Conservation (phyloP, 2,888 invertebrate genomes). For the Taenaris catops region DNA sequence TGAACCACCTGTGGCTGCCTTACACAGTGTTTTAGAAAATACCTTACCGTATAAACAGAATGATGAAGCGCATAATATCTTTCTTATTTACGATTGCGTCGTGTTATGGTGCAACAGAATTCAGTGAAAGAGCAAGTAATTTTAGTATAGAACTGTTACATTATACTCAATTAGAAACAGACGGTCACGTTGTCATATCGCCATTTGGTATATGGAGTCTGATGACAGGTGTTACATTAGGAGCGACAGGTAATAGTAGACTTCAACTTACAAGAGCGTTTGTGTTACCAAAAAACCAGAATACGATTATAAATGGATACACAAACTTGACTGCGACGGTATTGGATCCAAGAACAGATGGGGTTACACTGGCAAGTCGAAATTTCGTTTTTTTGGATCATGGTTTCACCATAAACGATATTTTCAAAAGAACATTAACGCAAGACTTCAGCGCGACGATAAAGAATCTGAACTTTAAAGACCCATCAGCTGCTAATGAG, state of each 20-base stretch:
- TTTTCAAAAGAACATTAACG: slow-evolving; percentile 40
- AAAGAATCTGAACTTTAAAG: slow-evolving; percentile 52
- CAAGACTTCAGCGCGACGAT: slow-evolving; percentile 57
- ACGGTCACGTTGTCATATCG: slow-evolving; percentile 64
- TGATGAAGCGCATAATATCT: slow-evolving; percentile 43
- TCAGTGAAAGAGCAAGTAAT: slow-evolving; percentile 58
- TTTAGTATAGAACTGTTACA: slow-evolving; percentile 66
- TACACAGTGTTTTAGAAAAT: slow-evolving; percentile 46
- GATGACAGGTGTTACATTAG: slow-evolving; percentile 64
- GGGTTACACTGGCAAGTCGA: slow-evolving; percentile 53
- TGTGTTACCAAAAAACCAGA: slow-evolving; percentile 45
- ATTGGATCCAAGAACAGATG: slow-evolving; percentile 42
- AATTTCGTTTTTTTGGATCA: slow-evolving; percentile 65
- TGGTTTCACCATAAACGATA: slow-evolving; percentile 44
- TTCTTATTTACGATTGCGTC: slow-evolving; percentile 40
- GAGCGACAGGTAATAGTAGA: slow-evolving; percentile 55
- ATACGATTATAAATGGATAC: slow-evolving; percentile 46
- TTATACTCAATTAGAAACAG: slow-evolving; percentile 50
- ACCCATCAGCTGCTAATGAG: slow-evolving; percentile 49
- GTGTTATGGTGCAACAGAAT: slow-evolving; percentile 51
- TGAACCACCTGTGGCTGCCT: too few relatives aligned
- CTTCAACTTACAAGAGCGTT: slow-evolving; percentile 49
- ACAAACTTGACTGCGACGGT: slow-evolving; percentile 44
- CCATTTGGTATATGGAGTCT: slow-evolving; percentile 73
- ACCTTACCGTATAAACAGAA: slow-evolving; percentile 34